A percentile compares a stretch with the other conserved stretches of the same genome.
phyloP scores from a whole-genome alignment of 2,888 invertebrate species.

The Alitta virens region DNA sequence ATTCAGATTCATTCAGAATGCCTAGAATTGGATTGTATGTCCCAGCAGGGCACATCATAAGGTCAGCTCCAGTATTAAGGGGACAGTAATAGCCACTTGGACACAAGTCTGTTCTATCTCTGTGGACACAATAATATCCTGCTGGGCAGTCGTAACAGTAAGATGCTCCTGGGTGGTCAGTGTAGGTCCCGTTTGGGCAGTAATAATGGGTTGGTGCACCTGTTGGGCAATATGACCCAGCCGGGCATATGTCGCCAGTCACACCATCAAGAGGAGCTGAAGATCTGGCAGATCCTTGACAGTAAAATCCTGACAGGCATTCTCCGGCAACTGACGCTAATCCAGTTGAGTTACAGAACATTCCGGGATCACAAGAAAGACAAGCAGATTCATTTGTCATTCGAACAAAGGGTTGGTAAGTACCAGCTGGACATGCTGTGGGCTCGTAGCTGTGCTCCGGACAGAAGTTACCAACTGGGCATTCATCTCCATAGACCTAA shows the following conservation, averaged over 20 bases:
- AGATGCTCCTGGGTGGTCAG: constrained; percentile 48
- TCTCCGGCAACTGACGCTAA: constrained; percentile 37
- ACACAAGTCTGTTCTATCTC: constrained; percentile 47
- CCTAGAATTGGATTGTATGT: constrained; percentile 46
- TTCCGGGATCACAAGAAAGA: constrained; percentile 46
- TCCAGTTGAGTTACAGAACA: constrained; percentile 46
- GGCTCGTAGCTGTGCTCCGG: constrained; percentile 43
- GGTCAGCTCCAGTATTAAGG: constrained; percentile 45
- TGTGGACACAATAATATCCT: constrained; percentile 46
- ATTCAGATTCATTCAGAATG: constrained; percentile 37
- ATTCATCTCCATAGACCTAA: constrained; percentile 49
- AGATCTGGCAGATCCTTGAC: constrained; percentile 36
- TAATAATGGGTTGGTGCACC: constrained; percentile 42
- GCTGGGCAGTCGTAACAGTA: constrained; percentile 49
- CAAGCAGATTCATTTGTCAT: constrained; percentile 41
- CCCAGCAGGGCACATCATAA: constrained; percentile 49
- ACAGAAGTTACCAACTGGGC: constrained; percentile 49
- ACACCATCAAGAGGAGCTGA: constrained; percentile 42
- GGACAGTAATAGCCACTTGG: constrained; percentile 48
- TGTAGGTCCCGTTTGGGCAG: constrained; percentile 53
- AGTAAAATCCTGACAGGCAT: constrained; percentile 49
- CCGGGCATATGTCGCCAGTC: constrained; percentile 38
- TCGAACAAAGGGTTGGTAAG: constrained; percentile 42
- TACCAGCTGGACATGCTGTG: constrained; percentile 44
- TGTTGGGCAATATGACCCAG: constrained; percentile 39